Evolutionary conservation across 2,888 invertebrate species (phyloP).

Genomic region (Agonopterix heracliana): DNA sequence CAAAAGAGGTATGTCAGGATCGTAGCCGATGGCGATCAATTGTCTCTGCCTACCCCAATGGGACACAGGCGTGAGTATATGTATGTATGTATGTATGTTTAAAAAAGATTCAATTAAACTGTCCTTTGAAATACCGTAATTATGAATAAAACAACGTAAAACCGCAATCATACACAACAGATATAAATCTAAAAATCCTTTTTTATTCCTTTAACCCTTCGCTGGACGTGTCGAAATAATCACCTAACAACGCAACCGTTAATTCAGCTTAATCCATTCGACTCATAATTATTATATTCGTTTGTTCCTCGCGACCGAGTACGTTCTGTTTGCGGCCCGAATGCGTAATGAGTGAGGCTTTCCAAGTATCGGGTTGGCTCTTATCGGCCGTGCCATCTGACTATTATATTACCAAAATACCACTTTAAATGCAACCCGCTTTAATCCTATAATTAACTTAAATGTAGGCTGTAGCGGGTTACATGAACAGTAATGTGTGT

Average conservation of each 20-base stretch:
- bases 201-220: slow-evolving; percentile 19
- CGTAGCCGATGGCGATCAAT: too few relatives aligned
- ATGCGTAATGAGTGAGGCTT: slow-evolving; percentile 67
- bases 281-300: slow-evolving; percentile 71
- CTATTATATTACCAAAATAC: slow-evolving; percentile 75
- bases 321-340: slow-evolving; percentile 60
- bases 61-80: too few relatives aligned
- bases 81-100: too few relatives aligned
- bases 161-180: slow-evolving; percentile 1
- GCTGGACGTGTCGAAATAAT: slow-evolving; percentile 37
- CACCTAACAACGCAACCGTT: slow-evolving; percentile 41
- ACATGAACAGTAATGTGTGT: slow-evolving; percentile 56
- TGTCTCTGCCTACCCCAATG: too few relatives aligned
- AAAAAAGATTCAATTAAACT: too few relatives aligned
- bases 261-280: slow-evolving; percentile 61
- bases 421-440: slow-evolving; percentile 66
- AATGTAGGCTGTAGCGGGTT: slow-evolving; percentile 52
- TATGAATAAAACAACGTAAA: too few relatives aligned
- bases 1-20: too few relatives aligned
- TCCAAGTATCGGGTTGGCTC: slow-evolving; percentile 65
- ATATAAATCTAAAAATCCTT: slow-evolving; percentile 20
- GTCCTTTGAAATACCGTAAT: too few relatives aligned
- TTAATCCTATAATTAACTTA: slow-evolving; percentile 73
- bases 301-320: slow-evolving; percentile 58
- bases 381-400: slow-evolving; percentile 74